Evolutionary conservation across 2,888 invertebrate genomes (phyloP).

Genomic region (Clistopyga incitator): DNA sequence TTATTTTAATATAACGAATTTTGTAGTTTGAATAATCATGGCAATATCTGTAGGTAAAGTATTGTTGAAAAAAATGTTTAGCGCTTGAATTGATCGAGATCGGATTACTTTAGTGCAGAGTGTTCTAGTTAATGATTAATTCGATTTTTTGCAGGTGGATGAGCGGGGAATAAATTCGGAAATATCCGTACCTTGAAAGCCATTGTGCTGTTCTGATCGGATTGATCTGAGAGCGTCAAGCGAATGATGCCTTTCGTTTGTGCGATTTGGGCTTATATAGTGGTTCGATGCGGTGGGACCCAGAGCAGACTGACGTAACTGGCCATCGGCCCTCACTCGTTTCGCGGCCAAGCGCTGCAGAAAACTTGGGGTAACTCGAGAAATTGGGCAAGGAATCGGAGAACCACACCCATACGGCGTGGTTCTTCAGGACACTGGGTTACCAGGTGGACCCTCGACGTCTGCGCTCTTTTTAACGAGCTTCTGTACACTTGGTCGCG

Average conservation of each 20-base stretch:
- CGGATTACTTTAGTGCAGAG: background rate
- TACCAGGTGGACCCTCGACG: constrained; percentile 30
- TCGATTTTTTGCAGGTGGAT: background rate
- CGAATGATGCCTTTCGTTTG: constrained; percentile 66
- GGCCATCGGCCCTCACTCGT: constrained; percentile 59
- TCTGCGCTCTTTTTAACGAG: constrained; percentile 8
- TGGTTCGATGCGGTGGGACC: constrained; percentile 34
- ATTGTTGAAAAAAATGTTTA: too few species aligned
- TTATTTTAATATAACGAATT: too few species aligned
- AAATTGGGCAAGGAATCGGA: constrained; percentile 79
- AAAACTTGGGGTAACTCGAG: constrained; percentile 64
- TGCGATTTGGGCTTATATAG: constrained; percentile 68
- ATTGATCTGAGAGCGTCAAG: constrained; percentile 66
- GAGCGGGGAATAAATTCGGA: background rate
- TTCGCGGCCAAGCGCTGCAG: constrained; percentile 51
- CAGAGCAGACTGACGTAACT: constrained; percentile 62
- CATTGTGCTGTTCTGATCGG: constrained; percentile 57
- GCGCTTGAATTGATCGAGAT: too few species aligned
- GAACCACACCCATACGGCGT: constrained; percentile 75
- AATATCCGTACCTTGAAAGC: constrained; percentile 67
- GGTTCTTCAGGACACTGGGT: constrained; percentile 41
- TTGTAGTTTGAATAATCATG: too few species aligned
- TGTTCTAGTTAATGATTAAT: background rate
- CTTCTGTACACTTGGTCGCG: constrained; percentile 14
- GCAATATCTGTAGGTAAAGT: too few species aligned